Percentiles rank a stretch among this genome's conserved stretches.
phyloP scores from a whole-genome alignment of 2,113 vertebrate genomes.

The Stercorarius parasiticus region DNA sequence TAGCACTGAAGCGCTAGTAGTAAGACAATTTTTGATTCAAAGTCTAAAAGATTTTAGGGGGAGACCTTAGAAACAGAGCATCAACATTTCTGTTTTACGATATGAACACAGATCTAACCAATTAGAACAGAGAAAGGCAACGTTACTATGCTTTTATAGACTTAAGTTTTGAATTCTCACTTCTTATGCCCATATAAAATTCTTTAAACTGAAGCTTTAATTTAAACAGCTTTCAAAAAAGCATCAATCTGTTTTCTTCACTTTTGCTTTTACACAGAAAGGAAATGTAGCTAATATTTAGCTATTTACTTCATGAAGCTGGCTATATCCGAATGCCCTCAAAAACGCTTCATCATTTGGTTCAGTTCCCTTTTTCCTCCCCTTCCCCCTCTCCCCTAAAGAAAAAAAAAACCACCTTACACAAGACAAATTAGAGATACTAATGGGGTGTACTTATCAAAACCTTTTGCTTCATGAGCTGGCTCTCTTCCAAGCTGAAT shows the following conservation, averaged over 20 bases:
- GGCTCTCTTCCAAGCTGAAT: background rate
- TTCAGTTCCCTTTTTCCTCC: background rate
- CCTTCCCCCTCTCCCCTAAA: background rate
- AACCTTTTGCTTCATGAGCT: background rate
- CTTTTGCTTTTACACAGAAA: background rate
- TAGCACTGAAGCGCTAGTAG: background rate
- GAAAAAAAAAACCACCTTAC: background rate
- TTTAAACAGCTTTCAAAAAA: background rate
- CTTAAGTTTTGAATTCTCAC: background rate
- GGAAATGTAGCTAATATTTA: background rate
- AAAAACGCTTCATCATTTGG: background rate
- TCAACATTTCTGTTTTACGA: background rate
- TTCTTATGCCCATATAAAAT: background rate
- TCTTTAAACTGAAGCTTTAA: background rate
- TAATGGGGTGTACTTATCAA: background rate
- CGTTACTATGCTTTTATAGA: rapidly evolving
- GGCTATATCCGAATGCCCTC: background rate
- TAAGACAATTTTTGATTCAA: background rate
- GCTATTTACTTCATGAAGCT: background rate
- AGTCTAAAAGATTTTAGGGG: background rate
- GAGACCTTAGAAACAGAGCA: background rate
- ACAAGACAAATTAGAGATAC: background rate
- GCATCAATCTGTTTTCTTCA: background rate
- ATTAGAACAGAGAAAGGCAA: background rate
- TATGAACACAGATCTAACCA: background rate